Conservation (phyloP, 1,140 invertebrate genomes). For the Tetramorium parvispinum region DNA sequence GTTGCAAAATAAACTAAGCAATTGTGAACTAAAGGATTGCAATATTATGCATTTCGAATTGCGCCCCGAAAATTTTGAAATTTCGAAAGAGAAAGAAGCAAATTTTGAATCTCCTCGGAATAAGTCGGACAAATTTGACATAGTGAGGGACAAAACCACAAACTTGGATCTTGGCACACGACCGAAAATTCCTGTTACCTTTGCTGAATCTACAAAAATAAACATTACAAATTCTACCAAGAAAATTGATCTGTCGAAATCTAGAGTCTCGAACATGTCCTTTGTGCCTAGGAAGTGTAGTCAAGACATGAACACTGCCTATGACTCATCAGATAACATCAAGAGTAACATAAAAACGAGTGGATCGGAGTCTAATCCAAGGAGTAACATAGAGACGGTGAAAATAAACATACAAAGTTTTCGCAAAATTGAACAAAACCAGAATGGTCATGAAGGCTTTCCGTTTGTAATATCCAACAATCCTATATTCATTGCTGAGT, state of each 20-base stretch:
- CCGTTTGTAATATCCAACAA: slow-evolving; percentile 83
- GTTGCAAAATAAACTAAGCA: slow-evolving; percentile 57
- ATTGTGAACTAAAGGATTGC: slow-evolving; percentile 66
- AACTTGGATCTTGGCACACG: slow-evolving; percentile 77
- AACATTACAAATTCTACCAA: slow-evolving; percentile 75
- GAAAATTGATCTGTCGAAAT: slow-evolving; percentile 75
- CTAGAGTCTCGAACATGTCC: slow-evolving; percentile 58
- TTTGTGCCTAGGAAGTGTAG: slow-evolving; percentile 68
- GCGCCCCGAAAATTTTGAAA: slow-evolving; percentile 50
- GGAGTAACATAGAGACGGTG: slow-evolving; percentile 78
- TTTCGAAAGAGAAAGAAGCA: slow-evolving; percentile 51
- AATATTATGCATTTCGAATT: slow-evolving; percentile 46
- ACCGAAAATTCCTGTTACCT: slow-evolving; percentile 74
- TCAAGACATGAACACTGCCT: slow-evolving; percentile 69
- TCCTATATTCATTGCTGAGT: slow-evolving; percentile 80
- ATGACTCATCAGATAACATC: slow-evolving; percentile 72
- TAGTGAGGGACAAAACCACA: slow-evolving; percentile 62
- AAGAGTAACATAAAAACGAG: slow-evolving; percentile 72
- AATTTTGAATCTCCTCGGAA: slow-evolving; percentile 72
- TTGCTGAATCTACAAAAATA: slow-evolving; percentile 72
- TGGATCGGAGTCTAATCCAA: slow-evolving; percentile 69
- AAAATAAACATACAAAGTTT: slow-evolving; percentile 80
- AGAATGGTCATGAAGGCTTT: slow-evolving; percentile 80
- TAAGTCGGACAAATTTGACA: slow-evolving; percentile 71
- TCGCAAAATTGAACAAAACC: slow-evolving; percentile 79